A percentile compares a stretch with the other conserved stretches of the same genome.
These are phyloP conservation scores for Psittacula echo DNA, from an alignment of 2,797 vertebrate species.

Conservation along the genomic window DNA sequence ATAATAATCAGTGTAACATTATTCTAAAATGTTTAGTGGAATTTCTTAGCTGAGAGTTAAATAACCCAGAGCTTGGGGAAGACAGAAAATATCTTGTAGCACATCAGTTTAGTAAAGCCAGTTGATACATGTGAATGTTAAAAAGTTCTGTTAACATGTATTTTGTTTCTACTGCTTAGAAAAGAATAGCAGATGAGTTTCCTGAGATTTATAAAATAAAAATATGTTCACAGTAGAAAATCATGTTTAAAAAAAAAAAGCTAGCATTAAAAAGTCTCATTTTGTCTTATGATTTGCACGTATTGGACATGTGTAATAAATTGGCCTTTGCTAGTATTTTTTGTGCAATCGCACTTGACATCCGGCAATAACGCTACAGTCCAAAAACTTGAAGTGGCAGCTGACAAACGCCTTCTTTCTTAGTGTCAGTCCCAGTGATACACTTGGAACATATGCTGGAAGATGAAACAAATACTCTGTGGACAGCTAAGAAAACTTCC, in stretches of 20 bases:
- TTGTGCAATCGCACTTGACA: background rate
- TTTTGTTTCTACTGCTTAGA: background rate
- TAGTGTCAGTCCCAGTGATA: background rate
- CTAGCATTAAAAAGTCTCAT: background rate
- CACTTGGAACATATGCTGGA: background rate
- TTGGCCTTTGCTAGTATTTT: background rate
- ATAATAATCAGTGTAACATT: background rate
- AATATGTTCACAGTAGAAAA: background rate
- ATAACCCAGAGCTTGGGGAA: background rate
- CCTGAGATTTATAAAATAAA: background rate
- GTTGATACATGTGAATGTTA: background rate
- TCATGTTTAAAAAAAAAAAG: background rate
- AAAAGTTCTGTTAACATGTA: background rate
- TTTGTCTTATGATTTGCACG: background rate
- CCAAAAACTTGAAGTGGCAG: slow-evolving; percentile 12
- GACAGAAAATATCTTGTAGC: background rate
- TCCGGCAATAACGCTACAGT: background rate
- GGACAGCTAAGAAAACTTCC: slow-evolving; percentile 17
- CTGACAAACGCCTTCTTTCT: slow-evolving; percentile 12
- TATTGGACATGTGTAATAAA: background rate
- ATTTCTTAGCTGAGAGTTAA: background rate
- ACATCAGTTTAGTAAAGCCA: background rate
- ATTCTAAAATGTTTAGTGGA: background rate
- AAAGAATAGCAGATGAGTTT: background rate
- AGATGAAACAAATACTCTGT: slow-evolving; percentile 16